Percentiles rank a stretch among this genome's conserved stretches.
Evolutionary conservation across 2,113 vertebrate genomes (phyloP).

Genomic region (Synchiropus splendidus): DNA sequence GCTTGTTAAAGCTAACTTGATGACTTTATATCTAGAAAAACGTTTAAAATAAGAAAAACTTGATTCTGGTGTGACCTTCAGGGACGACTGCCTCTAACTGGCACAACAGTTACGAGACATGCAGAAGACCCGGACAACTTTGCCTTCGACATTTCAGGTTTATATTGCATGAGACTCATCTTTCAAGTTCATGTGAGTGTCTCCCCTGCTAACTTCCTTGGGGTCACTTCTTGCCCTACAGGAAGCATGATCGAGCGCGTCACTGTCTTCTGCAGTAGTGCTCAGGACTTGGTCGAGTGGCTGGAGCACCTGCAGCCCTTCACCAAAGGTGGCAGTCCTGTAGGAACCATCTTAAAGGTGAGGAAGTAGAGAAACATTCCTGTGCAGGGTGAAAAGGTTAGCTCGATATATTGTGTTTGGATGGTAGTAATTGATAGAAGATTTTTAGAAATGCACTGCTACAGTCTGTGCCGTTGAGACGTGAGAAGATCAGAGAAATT

Average conservation of each 20-base stretch:
- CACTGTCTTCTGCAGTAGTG: constrained; percentile 77
- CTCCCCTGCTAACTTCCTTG: neutral
- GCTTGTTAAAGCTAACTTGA: no score
- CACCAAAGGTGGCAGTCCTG: constrained; percentile 76
- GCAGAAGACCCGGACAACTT: constrained; percentile 78
- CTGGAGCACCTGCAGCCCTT: constrained; percentile 81
- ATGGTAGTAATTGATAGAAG: no score
- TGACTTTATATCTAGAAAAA: no score
- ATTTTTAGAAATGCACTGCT: no score
- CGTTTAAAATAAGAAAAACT: no score
- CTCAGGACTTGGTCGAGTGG: constrained; percentile 89
- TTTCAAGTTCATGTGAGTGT: neutral
- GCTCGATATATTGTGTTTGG: no score
- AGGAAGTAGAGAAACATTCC: constrained; percentile 22
- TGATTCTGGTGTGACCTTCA: constrained; percentile 31
- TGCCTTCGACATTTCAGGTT: constrained; percentile 90
- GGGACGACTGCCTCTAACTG: constrained; percentile 78
- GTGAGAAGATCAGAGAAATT: no score
- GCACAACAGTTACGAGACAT: constrained; percentile 77
- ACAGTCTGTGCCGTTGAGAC: no score
- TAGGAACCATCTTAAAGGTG: constrained; percentile 70
- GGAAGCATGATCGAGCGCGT: constrained; percentile 75
- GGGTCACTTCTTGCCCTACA: constrained; percentile 33
- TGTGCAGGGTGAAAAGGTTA: no score
- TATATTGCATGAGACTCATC: constrained; percentile 15